Conservation (phyloP, 2,113 vertebrate species). For the Sphaerodactylus townsendi region DNA sequence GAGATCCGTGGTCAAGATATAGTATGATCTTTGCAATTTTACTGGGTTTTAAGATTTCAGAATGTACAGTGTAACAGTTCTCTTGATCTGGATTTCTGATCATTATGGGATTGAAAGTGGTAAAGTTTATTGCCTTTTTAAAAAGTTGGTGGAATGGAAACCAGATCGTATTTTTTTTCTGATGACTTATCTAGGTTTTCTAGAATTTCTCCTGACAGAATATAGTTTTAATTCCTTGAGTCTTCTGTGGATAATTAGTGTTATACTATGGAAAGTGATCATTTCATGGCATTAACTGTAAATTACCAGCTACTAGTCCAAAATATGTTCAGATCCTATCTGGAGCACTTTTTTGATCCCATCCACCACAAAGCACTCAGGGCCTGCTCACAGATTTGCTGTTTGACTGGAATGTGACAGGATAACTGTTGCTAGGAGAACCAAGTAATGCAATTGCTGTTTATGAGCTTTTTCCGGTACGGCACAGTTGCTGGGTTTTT, state of each 20-base stretch:
- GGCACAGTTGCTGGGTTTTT: background rate
- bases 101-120: background rate
- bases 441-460: background rate
- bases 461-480: background rate
- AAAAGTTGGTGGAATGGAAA: background rate
- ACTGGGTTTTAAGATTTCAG: background rate
- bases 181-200: background rate
- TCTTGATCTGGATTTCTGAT: background rate
- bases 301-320: background rate
- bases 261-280: constrained; percentile 2
- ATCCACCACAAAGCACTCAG: background rate
- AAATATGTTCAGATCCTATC: background rate
- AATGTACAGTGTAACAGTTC: too few relatives aligned
- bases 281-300: background rate
- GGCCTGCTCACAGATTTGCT: background rate
- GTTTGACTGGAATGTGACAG: background rate
- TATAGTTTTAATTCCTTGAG: background rate
- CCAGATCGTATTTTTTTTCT: background rate
- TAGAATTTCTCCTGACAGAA: background rate
- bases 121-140: too few relatives aligned
- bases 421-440: background rate
- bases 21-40: background rate
- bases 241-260: background rate
- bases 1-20: too few relatives aligned
- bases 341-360: background rate